phyloP scores from a whole-genome alignment of 2,888 invertebrate species.

The Heliothis peltigera region DNA sequence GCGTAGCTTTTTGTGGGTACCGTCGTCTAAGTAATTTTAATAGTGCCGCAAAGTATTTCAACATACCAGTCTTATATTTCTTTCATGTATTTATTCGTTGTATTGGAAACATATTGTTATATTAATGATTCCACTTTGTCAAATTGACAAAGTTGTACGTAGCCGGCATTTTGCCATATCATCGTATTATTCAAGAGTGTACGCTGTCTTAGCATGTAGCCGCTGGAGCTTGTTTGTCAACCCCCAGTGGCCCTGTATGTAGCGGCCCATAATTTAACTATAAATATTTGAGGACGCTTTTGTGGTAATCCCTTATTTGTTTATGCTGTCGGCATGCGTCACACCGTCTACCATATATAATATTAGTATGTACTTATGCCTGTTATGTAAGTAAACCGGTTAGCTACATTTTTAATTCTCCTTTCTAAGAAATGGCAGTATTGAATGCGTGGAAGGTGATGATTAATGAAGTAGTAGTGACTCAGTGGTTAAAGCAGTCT shows the following conservation, averaged over 20 bases:
- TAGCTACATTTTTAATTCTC: constrained; percentile 18
- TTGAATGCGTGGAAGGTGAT: background rate
- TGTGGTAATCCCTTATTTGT: constrained; percentile 41
- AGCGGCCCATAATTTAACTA: constrained; percentile 42
- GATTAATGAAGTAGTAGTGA: too few species aligned
- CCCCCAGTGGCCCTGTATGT: constrained; percentile 30
- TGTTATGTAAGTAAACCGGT: background rate
- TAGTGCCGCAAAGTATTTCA: constrained; percentile 44
- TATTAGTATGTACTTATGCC: constrained; percentile 4
- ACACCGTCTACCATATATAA: constrained; percentile 12
- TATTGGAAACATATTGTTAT: constrained; percentile 29
- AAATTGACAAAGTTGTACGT: constrained; percentile 19
- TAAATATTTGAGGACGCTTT: constrained; percentile 46
- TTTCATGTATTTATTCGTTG: constrained; percentile 25
- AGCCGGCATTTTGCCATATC: constrained; percentile 14
- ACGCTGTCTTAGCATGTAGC: constrained; percentile 18
- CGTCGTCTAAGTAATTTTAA: constrained; percentile 48
- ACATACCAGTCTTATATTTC: constrained; percentile 43
- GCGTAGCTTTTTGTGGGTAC: constrained; percentile 43
- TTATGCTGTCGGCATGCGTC: constrained; percentile 33
- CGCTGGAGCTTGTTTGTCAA: constrained; percentile 18
- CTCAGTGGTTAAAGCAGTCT: too few species aligned
- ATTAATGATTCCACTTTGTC: constrained; percentile 43
- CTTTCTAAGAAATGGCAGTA: constrained; percentile 2
- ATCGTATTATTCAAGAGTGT: constrained; percentile 29